These are phyloP conservation scores for Micropterix aruncella DNA, from an alignment of 2,888 invertebrate species.

Conservation along the genomic window DNA sequence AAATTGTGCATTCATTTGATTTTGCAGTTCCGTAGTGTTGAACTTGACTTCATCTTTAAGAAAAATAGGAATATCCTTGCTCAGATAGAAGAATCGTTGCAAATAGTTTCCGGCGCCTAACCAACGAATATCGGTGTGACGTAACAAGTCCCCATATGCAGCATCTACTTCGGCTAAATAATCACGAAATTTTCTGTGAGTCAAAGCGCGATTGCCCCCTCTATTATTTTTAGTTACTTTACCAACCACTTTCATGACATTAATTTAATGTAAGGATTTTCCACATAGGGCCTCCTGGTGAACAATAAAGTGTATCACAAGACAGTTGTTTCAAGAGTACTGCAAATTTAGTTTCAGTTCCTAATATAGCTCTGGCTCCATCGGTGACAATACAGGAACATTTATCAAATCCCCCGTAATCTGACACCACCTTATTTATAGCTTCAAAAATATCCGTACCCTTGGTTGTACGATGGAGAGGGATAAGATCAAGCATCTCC, in stretches of 20 bases:
- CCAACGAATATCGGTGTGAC: conserved; percentile 6
- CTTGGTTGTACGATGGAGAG: conserved; percentile 4
- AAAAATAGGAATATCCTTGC: conserved; percentile 10
- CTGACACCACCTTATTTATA: conserved; percentile 3
- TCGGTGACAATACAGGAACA: too few relatives aligned
- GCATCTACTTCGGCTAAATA: too few relatives aligned
- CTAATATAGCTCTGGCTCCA: conserved; percentile 1
- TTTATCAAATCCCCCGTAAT: too few relatives aligned
- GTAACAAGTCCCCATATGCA: conserved; percentile 7
- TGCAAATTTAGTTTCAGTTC: not conserved
- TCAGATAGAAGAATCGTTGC: conserved; percentile 6
- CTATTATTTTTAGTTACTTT: conserved; percentile 8
- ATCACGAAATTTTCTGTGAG: too few relatives aligned
- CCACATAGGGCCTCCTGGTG: conserved; percentile 2
- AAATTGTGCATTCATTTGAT: conserved; percentile 10
- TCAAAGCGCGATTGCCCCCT: conserved; percentile 8
- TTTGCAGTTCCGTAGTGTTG: conserved; percentile 9
- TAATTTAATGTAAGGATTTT: conserved; percentile 5
- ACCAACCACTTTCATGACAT: conserved; percentile 5
- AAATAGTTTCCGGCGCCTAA: conserved; percentile 9
- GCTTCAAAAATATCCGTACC: conserved; percentile 5
- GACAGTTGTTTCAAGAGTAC: not conserved
- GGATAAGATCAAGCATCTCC: conserved; percentile 1
- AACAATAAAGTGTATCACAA: conserved; percentile 3
- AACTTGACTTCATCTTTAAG: too few relatives aligned